Conservation (phyloP, 2,113 vertebrate species). For the Guaruba guarouba region DNA sequence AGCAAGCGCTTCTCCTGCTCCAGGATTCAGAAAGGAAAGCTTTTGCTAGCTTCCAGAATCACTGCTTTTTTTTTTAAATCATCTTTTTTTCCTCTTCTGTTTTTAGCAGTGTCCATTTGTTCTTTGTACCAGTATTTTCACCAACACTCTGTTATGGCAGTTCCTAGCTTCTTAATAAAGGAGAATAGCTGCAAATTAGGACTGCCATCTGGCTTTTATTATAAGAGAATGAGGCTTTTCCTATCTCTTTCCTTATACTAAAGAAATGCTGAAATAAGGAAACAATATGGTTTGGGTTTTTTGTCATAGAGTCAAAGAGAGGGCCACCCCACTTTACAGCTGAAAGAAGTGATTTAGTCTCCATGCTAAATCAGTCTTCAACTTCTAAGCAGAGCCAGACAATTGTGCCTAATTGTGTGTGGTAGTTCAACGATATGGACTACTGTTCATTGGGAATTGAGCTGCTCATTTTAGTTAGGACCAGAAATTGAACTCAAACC, state of each 20-base stretch:
- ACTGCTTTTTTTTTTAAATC: neutral
- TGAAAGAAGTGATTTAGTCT: conserved; percentile 17
- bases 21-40: neutral
- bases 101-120: neutral
- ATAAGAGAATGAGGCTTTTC: neutral
- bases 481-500: conserved; percentile 59
- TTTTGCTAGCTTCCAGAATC: neutral
- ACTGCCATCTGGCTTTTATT: conserved; percentile 48
- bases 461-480: conserved; percentile 63
- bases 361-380: conserved; percentile 44
- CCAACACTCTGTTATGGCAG: neutral
- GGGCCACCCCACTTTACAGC: neutral
- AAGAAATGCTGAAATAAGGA: conserved; percentile 36
- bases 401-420: conserved; percentile 69
- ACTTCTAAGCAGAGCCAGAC: conserved; percentile 54
- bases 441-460: conserved; percentile 64
- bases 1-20: neutral
- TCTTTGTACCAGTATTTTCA: neutral
- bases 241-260: neutral
- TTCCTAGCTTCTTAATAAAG: conserved; percentile 54
- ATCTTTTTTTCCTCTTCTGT: neutral
- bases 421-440: conserved; percentile 44
- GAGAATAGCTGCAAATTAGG: conserved; percentile 35
- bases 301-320: neutral
- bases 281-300: neutral